Evolutionary conservation across 2,888 invertebrate genomes (phyloP).

Genomic region (Thysanoteuthis rhombus): DNA sequence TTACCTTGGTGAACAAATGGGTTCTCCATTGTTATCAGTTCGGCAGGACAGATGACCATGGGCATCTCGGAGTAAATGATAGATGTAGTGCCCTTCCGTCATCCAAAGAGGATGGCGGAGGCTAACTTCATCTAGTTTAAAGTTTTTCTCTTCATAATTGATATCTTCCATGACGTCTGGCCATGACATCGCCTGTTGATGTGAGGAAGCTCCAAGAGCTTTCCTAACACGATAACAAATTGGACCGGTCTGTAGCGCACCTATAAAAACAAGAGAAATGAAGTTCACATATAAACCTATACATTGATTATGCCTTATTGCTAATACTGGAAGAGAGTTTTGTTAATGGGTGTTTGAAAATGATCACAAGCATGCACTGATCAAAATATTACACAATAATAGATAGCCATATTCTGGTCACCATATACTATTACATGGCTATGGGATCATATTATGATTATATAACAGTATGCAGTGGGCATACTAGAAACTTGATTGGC

Average conservation of each 20-base stretch:
- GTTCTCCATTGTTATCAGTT: constrained; percentile 47
- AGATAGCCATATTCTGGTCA: no score
- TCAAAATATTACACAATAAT: no score
- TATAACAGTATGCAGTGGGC: no score
- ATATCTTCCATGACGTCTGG: constrained; percentile 55
- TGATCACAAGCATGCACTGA: no score
- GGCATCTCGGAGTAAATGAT: constrained; percentile 49
- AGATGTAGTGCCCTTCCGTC: constrained; percentile 54
- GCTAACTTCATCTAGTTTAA: constrained; percentile 45
- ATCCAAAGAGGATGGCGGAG: constrained; percentile 52
- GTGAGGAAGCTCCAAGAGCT: neutral
- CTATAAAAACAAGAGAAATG: neutral
- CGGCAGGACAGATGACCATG: constrained; percentile 45
- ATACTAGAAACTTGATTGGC: no score
- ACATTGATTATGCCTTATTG: neutral
- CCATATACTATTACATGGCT: no score
- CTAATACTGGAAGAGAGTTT: neutral
- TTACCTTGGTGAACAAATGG: constrained; percentile 57
- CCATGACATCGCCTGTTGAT: constrained; percentile 32
- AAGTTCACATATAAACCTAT: neutral
- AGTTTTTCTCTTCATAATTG: constrained; percentile 48
- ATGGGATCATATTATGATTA: no score
- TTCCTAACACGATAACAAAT: neutral
- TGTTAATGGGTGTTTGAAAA: no score
- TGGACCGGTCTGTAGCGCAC: neutral